Conservation (phyloP, 1,140 invertebrate genomes). For the Luehdorfia chinensis region DNA sequence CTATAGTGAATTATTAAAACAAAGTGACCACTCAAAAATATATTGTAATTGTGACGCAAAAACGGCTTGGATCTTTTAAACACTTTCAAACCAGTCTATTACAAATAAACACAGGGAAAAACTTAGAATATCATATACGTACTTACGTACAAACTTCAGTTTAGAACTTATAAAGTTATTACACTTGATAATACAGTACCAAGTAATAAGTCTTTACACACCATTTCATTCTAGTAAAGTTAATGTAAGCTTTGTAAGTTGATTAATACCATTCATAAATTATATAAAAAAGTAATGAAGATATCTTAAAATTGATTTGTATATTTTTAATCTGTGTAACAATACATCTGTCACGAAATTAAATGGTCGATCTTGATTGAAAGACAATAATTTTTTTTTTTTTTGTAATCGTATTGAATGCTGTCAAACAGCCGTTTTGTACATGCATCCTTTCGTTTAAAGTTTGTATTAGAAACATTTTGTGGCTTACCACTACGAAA, state of each 20-base stretch:
- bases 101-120: no score
- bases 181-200: conserved; percentile 13
- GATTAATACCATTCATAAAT: conserved; percentile 3
- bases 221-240: conserved; percentile 13
- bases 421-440: conserved; percentile 4
- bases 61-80: no score
- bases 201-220: conserved; percentile 3
- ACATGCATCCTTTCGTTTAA: background rate
- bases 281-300: conserved; percentile 1
- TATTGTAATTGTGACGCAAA: no score
- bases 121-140: background rate
- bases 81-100: no score
- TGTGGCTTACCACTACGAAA: no score
- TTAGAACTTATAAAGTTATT: background rate
- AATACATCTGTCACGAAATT: background rate
- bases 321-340: conserved; percentile 1
- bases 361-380: background rate
- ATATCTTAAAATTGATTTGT: conserved; percentile 3
- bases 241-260: conserved; percentile 15
- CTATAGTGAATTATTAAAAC: no score
- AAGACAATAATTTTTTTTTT: conserved; percentile 11
- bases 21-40: no score
- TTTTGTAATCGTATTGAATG: background rate
- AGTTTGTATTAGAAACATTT: background rate
- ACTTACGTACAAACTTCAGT: background rate